Percentiles rank a stretch among this genome's conserved stretches.
Evolutionary conservation across 2,888 invertebrate species (phyloP).

Genomic region (Protodeltote pygarga): DNA sequence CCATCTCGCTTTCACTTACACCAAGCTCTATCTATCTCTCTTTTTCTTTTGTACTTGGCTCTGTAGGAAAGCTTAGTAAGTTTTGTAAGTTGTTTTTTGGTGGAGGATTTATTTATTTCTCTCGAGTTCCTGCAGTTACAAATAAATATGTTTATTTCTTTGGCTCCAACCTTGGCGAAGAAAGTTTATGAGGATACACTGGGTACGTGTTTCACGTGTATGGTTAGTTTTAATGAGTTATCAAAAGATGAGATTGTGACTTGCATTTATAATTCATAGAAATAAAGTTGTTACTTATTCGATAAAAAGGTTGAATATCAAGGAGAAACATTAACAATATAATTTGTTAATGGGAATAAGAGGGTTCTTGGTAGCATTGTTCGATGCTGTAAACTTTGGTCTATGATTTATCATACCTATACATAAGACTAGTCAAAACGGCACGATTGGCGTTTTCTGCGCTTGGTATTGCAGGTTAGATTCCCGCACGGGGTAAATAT

Average conservation of each 20-base stretch:
- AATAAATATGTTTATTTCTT: conserved; percentile 67
- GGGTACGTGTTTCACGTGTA: too few species aligned
- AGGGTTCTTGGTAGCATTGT: background rate
- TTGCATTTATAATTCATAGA: conserved; percentile 25
- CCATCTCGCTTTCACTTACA: conserved; percentile 56
- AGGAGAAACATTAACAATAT: background rate
- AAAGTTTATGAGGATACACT: conserved; percentile 41
- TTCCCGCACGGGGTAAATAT: too few species aligned
- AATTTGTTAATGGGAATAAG: background rate
- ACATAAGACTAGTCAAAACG: too few species aligned
- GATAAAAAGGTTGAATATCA: background rate
- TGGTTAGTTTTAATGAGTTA: conserved; percentile 26
- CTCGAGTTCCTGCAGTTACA: conserved; percentile 72
- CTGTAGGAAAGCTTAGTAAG: conserved; percentile 74
- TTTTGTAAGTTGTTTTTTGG: conserved; percentile 68
- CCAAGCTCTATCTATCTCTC: conserved; percentile 52
- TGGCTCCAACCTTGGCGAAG: conserved; percentile 38
- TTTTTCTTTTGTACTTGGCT: conserved; percentile 69
- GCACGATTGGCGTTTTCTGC: too few species aligned
- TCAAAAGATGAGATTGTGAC: conserved; percentile 11
- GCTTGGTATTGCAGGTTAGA: too few species aligned
- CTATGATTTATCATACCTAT: too few species aligned
- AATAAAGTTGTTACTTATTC: background rate
- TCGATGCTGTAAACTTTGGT: too few species aligned
- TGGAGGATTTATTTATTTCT: conserved; percentile 81